Evolutionary conservation across 2,888 invertebrate species (phyloP).

Genomic region (Celastrina argiolus): DNA sequence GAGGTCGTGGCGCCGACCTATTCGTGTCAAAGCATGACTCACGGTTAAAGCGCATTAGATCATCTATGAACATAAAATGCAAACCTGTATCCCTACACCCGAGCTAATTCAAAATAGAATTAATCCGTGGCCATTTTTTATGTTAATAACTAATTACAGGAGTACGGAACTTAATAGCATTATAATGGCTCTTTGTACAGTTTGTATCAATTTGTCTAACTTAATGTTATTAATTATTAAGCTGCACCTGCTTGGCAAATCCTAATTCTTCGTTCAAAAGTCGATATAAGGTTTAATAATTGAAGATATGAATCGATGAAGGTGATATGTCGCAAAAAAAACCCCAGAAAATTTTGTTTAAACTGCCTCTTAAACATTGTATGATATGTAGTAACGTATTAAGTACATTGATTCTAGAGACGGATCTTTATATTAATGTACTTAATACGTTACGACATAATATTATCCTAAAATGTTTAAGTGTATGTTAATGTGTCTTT

Average conservation of each 20-base stretch:
- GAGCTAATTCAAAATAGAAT: not conserved
- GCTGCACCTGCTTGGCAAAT: not conserved
- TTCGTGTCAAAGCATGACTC: too few species aligned
- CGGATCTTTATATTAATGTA: too few species aligned
- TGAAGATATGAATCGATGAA: not conserved
- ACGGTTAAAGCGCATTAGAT: too few species aligned
- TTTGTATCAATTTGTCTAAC: not conserved
- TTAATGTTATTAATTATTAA: not conserved
- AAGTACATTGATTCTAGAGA: too few species aligned
- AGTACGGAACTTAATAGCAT: not conserved
- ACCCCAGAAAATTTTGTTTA: too few species aligned
- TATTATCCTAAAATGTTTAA: too few species aligned
- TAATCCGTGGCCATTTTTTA: not conserved
- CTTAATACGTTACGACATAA: too few species aligned
- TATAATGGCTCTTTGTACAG: not conserved
- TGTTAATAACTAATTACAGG: not conserved
- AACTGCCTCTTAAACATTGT: too few species aligned
- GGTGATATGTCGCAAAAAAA: too few species aligned
- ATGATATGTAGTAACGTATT: too few species aligned
- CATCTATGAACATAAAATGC: not conserved
- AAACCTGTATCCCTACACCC: not conserved
- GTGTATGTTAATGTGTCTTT: too few species aligned
- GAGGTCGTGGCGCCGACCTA: too few species aligned
- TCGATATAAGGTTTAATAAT: not conserved
- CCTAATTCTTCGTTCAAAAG: not conserved